Evolutionary conservation across 2,888 invertebrate genomes (phyloP), one percentile per base, ranked within the genome.

Genomic region (Zonitis immaculata): DNA sequence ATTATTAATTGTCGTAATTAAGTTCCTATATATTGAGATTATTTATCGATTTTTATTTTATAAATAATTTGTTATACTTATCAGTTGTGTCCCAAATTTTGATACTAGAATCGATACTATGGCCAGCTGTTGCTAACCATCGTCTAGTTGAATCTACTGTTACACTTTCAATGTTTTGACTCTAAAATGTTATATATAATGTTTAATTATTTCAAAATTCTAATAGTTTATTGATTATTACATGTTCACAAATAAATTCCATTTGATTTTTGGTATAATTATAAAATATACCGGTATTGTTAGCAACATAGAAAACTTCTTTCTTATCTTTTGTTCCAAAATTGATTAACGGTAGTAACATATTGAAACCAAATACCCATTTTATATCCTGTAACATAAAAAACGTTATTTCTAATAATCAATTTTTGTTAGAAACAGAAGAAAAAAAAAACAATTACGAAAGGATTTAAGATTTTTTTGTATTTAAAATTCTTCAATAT

Each of bases 191-290:
- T 54, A 32, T 28, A 44, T 26, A n/a, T 6, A 49, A 42, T 14
- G 25, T 12, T 46, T 44, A 43, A 28, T 27, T 25, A 32, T 28
- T 11, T 12, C 26, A 35, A 46, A 44, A 28, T 30, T 35, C 32
- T 25, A 9, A 27, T 8, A 18, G 12, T 20, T 47, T 6, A 16
- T 20, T 26, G n/a, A 14, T 53, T 72, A 82, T 79, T 67, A 88
- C 88, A 68, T 88, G 88, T 42, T 86, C 87, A 65, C 85, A 84
- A 35, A 88, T 76, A 60, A 84, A 79, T 63, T 74, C 76, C 79
- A 85, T 84, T n/a, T n/a, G n/a, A 52, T 78, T 72, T 47, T 82
- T 81, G 5, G 76, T 76, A 35, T 77, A 77, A 73, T 88, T 80
- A 69, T 84, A 86, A 1, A 88, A 65, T 7, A 87, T 77, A 0